Percentiles rank a stretch among this genome's conserved stretches.
phyloP scores from a whole-genome alignment of 2,113 vertebrate species.

The Sapayoa aenigma region DNA sequence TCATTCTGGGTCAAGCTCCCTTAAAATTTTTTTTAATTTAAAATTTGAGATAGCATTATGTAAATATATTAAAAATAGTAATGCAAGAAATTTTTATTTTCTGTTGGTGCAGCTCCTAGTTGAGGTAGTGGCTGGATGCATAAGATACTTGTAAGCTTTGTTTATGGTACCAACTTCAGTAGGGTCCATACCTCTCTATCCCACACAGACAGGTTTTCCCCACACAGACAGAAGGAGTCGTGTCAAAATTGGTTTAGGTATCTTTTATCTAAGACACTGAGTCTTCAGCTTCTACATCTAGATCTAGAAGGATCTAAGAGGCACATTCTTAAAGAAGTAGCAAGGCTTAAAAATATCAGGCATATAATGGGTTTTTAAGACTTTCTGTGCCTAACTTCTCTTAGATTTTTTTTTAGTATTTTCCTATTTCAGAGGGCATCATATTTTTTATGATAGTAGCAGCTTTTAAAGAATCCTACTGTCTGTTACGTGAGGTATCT shows the following conservation, averaged over 20 bases:
- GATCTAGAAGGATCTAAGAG: neutral
- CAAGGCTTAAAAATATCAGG: neutral
- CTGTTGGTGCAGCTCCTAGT: neutral
- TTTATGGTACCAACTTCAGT: neutral
- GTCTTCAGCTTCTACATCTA: neutral
- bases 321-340: neutral
- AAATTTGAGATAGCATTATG: neutral
- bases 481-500: neutral
- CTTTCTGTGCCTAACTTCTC: neutral
- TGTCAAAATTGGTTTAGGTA: neutral
- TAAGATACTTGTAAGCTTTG: neutral
- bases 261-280: neutral
- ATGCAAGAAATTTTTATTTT: neutral
- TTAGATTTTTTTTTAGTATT: neutral
- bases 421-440: neutral
- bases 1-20: neutral
- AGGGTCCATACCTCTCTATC: neutral
- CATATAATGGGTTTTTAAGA: neutral
- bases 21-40: neutral
- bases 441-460: neutral
- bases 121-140: neutral
- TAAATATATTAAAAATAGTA: neutral
- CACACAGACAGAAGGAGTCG: neutral
- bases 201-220: neutral
- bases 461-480: neutral